Evolutionary conservation across 1,140 invertebrate species (phyloP).

Genomic region (Ostrea edulis): DNA sequence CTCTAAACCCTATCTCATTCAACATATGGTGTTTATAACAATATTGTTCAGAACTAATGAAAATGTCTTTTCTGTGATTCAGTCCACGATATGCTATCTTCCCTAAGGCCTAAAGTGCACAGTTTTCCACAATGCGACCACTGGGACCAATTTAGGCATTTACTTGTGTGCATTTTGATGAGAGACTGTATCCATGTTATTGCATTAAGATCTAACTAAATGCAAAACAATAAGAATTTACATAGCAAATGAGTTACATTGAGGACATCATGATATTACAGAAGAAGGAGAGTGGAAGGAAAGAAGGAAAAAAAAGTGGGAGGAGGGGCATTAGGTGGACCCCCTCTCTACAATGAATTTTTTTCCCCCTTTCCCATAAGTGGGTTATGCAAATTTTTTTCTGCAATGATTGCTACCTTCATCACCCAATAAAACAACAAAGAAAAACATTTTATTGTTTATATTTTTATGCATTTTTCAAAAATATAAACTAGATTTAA

Average conservation of each 20-base stretch:
- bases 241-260: neutral
- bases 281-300: no score
- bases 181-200: neutral
- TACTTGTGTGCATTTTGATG: neutral
- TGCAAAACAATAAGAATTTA: neutral
- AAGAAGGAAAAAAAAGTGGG: no score
- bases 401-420: no score
- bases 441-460: no score
- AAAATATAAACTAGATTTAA: no score
- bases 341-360: no score
- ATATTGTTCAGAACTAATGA: neutral
- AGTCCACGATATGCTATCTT: neutral
- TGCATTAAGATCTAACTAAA: neutral
- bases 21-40: neutral
- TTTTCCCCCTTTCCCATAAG: no score
- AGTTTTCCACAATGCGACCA: neutral
- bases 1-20: neutral
- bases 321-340: no score
- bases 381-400: no score
- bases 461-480: no score
- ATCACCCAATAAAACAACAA: no score
- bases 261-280: neutral
- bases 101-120: neutral
- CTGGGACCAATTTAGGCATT: neutral
- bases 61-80: conserved; percentile 18